These are phyloP conservation scores for Tyrannus savana DNA, from an alignment of 2,113 vertebrate genomes.

Conservation along the genomic window DNA sequence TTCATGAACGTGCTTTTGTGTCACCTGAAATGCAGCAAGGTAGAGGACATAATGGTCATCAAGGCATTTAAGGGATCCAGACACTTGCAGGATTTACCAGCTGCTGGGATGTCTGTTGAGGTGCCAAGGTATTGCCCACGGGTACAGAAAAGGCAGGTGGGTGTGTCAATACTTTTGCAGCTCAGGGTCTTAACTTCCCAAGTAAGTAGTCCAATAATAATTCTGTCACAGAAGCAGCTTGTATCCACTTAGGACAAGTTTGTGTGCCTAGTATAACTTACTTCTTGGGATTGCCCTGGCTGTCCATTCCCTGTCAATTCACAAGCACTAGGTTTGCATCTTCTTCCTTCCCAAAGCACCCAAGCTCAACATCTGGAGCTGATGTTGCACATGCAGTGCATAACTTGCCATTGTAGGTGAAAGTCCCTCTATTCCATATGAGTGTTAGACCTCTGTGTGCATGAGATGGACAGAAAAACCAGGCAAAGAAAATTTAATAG, in stretches of 20 bases:
- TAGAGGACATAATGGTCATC: background rate
- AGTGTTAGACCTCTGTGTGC: background rate
- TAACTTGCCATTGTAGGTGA: background rate
- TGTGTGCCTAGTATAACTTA: background rate
- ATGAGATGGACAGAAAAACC: background rate
- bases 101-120: background rate
- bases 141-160: background rate
- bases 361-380: fast-evolving
- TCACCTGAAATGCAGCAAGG: background rate
- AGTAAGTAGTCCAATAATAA: background rate
- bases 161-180: background rate
- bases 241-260: background rate
- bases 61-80: background rate
- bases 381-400: background rate
- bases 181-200: background rate
- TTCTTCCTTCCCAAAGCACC: background rate
- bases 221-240: background rate
- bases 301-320: background rate
- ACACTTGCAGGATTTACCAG: background rate
- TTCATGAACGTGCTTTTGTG: background rate
- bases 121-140: background rate
- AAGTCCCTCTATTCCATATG: background rate
- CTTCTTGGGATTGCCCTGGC: background rate
- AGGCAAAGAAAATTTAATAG: background rate
- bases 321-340: background rate